Percentiles rank a stretch among this genome's conserved stretches.
Conservation (phyloP, 2,888 invertebrate genomes). For the Hydropsyche betteni region DNA sequence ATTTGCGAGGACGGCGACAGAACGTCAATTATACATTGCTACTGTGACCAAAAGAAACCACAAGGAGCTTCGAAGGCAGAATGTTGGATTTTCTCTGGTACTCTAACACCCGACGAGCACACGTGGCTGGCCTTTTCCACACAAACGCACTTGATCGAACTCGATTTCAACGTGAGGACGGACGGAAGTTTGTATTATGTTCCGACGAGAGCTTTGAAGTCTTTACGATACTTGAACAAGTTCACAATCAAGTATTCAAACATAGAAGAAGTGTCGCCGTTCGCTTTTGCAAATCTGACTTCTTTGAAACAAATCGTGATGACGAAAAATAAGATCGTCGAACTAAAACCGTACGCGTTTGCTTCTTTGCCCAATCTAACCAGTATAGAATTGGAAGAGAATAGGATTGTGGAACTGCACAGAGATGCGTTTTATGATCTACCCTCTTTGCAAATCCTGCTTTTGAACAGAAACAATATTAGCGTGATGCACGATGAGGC, state of each 20-base stretch:
- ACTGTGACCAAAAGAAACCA: slow-evolving; percentile 63
- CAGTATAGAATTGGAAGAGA: slow-evolving; percentile 77
- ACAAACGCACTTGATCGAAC: slow-evolving; percentile 73
- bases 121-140: slow-evolving; percentile 79
- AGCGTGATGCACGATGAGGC: slow-evolving; percentile 87
- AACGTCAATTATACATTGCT: slow-evolving; percentile 64
- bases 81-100: slow-evolving; percentile 75
- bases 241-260: slow-evolving; percentile 78
- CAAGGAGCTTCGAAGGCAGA: slow-evolving; percentile 74
- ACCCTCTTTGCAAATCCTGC: slow-evolving; percentile 76
- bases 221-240: slow-evolving; percentile 73
- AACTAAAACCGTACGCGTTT: slow-evolving; percentile 75
- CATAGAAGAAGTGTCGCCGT: slow-evolving; percentile 74
- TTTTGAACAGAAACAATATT: slow-evolving; percentile 86
- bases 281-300: slow-evolving; percentile 79
- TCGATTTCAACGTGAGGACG: slow-evolving; percentile 77
- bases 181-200: slow-evolving; percentile 75
- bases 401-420: slow-evolving; percentile 77
- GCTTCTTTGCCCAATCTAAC: slow-evolving; percentile 77
- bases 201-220: slow-evolving; percentile 74
- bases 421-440: slow-evolving; percentile 78
- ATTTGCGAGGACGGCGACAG: slow-evolving; percentile 61
- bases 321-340: slow-evolving; percentile 74
- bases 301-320: slow-evolving; percentile 75
- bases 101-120: slow-evolving; percentile 71